These are phyloP conservation scores for Molossus molossus DNA, from an alignment of 2,797 vertebrate genomes.

Conservation along the genomic window DNA sequence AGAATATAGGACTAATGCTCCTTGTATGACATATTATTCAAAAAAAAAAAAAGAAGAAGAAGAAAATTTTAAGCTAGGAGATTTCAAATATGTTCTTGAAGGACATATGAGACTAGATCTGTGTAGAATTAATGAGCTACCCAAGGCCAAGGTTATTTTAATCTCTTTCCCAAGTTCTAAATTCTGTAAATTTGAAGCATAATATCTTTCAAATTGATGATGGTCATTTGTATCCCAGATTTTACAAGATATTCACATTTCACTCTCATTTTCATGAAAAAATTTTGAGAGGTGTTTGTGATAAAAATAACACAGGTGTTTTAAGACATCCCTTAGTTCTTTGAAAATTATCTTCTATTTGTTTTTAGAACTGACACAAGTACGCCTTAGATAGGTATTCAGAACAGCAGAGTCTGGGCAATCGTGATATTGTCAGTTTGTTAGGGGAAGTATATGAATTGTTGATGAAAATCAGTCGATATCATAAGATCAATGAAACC, in stretches of 20 bases:
- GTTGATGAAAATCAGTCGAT: slow-evolving; percentile 88
- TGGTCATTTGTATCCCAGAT: slow-evolving; percentile 62
- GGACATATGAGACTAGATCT: background rate
- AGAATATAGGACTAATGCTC: background rate
- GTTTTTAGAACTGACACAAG: slow-evolving; percentile 80
- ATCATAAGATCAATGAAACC: slow-evolving; percentile 90
- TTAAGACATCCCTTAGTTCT: slow-evolving; percentile 43
- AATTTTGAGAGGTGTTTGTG: slow-evolving; percentile 35
- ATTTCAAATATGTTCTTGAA: slow-evolving; percentile 49
- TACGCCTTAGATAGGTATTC: slow-evolving; percentile 86
- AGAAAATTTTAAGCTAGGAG: background rate
- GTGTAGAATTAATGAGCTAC: slow-evolving; percentile 65
- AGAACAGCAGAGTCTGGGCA: slow-evolving; percentile 85
- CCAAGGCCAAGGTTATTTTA: slow-evolving; percentile 12
- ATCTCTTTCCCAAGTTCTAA: slow-evolving; percentile 57
- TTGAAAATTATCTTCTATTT: slow-evolving; percentile 85
- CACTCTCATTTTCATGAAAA: slow-evolving; percentile 69
- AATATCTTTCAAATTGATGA: slow-evolving; percentile 41
- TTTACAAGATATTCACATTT: slow-evolving; percentile 61
- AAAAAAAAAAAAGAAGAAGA: slow-evolving; percentile 21
- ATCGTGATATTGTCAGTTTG: slow-evolving; percentile 90
- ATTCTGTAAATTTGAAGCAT: slow-evolving; percentile 63
- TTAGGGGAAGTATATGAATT: slow-evolving; percentile 89
- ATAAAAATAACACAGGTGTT: slow-evolving; percentile 68
- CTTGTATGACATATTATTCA: background rate